Evolutionary conservation across 2,797 vertebrate species (phyloP).

Genomic region (Bryconaethiops microstoma): DNA sequence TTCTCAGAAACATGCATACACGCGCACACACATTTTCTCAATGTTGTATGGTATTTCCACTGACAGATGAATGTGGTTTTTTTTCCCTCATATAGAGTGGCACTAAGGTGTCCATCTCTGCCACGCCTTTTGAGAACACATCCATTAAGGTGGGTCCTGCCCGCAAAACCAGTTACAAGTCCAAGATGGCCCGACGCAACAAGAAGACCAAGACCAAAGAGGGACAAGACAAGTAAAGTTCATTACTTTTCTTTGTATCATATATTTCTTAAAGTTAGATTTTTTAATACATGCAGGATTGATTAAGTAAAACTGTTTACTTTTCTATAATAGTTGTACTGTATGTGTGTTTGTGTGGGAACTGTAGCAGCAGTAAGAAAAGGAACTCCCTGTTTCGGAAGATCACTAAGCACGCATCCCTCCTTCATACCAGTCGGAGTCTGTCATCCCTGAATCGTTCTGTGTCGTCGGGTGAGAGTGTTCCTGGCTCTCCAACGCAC

Average conservation of each 20-base stretch:
- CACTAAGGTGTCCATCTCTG: constrained; percentile 91
- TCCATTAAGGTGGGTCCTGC: constrained; percentile 97
- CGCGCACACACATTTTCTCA: not conserved
- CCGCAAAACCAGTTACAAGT: constrained; percentile 87
- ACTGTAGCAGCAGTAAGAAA: constrained; percentile 80
- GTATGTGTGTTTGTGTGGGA: not conserved
- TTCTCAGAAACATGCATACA: not conserved
- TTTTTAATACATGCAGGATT: too few species aligned
- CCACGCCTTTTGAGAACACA: constrained; percentile 95
- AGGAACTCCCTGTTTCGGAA: constrained; percentile 91
- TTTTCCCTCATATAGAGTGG: constrained; percentile 83
- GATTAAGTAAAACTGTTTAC: too few species aligned
- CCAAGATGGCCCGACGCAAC: constrained; percentile 95
- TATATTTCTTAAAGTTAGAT: too few species aligned
- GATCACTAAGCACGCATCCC: constrained; percentile 91
- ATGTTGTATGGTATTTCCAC: not conserved
- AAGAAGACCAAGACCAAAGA: constrained; percentile 90
- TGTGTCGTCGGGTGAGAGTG: constrained; percentile 84
- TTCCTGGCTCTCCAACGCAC: constrained; percentile 92
- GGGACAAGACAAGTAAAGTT: constrained; percentile 81
- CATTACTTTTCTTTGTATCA: too few species aligned
- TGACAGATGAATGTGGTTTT: not conserved
- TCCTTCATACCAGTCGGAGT: constrained; percentile 94
- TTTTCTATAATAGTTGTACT: too few species aligned
- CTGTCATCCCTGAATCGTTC: constrained; percentile 91